Percentiles rank a stretch among this genome's conserved stretches.
Conservation (phyloP, 2,888 invertebrate species). For the Aphelenchoides bicaudatus region DNA sequence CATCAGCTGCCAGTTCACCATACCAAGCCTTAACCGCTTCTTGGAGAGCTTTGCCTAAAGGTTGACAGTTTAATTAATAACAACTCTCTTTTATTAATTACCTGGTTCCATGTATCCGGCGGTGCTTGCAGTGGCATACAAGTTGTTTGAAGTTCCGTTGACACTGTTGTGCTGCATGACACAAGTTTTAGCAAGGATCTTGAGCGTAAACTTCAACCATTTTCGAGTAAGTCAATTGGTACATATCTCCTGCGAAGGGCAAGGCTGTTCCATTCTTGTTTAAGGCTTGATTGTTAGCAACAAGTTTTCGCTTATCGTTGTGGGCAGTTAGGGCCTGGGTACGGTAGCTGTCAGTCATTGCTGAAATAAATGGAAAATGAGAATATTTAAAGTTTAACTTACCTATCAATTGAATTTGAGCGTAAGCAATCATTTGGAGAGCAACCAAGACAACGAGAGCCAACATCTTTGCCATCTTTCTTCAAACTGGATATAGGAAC, state of each 20-base stretch:
- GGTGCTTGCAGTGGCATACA: not conserved
- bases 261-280: conserved; percentile 8
- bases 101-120: not conserved
- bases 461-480: too few relatives aligned
- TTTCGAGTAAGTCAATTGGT: conserved; percentile 9
- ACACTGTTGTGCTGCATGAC: not conserved
- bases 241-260: not conserved
- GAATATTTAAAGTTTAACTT: too few relatives aligned
- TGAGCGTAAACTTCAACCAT: conserved; percentile 1
- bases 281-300: not conserved
- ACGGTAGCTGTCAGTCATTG: not conserved
- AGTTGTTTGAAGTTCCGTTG: conserved; percentile 12
- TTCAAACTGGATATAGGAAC: too few relatives aligned
- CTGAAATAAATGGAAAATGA: too few relatives aligned
- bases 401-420: too few relatives aligned
- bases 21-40: not conserved
- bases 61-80: not conserved
- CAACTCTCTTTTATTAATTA: not conserved
- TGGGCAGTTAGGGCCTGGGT: not conserved
- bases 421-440: too few relatives aligned
- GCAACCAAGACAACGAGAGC: too few relatives aligned
- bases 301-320: not conserved
- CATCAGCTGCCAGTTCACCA: not conserved
- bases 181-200: not conserved
- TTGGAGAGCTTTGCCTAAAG: not conserved